Evolutionary conservation across 2,888 invertebrate species (phyloP), one percentile per base, ranked within the genome.

Genomic region (Dione juno): DNA sequence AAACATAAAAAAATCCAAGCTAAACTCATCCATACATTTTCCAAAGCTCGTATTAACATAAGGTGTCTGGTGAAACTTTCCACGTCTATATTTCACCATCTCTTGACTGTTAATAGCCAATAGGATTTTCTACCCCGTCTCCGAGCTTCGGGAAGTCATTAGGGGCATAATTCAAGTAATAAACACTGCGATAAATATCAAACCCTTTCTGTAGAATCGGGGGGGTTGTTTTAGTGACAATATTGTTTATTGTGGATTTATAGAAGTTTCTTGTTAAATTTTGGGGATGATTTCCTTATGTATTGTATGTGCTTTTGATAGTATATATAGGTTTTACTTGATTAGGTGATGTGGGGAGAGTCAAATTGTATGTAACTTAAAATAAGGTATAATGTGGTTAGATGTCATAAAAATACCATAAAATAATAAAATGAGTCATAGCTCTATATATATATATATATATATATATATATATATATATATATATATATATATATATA

Each of bases 121-220:
- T 92, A 91, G 92, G 92, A 91, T 92, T 91, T 92, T 90, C 90
- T 88, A 86, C 85, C 85, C 82, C 85, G 80, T 79, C 80, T 70
- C 70, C 79, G 84, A 86, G 82, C 86, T 90, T 90, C 87, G 89
- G 88, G 88, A 91, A 92, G 91, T 92, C 92, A 92, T 93, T 92
- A 92, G 86, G 88, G 87, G 90, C 85, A 92, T 92, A 92, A 93
- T 92, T 93, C 90, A 92, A 91, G 92, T 88, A 90, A 93, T 92
- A 93, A 93, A 93, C 93, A 93, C 88, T 84, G 81, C 90, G 89
- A 92, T 92, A 92, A 92, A 92, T 91, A 93, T 91, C 90, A 85
- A 80, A 85, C 90, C 92, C 90, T 86, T 88, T 86, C 87, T 86
- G 84, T 87, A 85, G 86, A 84, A 68, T 83, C 82, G 80, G 80